Evolutionary conservation across 2,797 vertebrate species (phyloP).

Genomic region (Eospalax fontanierii): DNA sequence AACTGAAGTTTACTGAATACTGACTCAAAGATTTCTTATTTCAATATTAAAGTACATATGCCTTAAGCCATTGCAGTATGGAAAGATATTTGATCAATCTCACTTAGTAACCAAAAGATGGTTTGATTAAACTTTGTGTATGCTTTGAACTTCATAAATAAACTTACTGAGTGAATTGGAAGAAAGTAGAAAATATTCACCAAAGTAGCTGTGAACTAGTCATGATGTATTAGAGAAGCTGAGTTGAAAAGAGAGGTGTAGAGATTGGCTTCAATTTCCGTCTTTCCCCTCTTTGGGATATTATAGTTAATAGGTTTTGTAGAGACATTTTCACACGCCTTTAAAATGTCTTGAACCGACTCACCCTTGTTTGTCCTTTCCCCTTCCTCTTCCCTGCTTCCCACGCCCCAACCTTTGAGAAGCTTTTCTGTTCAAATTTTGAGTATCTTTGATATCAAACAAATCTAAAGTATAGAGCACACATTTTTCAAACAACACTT

Average conservation of each 20-base stretch:
- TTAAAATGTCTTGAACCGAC: neutral
- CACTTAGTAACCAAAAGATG: neutral
- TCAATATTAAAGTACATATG: neutral
- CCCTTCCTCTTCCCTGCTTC: neutral
- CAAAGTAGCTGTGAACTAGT: neutral
- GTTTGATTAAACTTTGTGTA: neutral
- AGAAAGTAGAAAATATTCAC: constrained; percentile 16
- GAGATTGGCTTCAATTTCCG: neutral
- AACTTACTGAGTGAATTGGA: neutral
- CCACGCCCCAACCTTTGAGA: neutral
- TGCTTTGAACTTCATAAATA: neutral
- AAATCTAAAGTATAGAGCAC: neutral
- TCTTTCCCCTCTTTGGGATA: neutral
- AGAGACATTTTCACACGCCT: neutral
- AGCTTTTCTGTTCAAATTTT: neutral
- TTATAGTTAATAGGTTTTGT: neutral
- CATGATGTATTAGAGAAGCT: neutral
- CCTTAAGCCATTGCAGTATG: neutral
- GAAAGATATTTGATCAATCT: neutral
- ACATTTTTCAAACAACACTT: neutral
- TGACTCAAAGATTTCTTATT: neutral
- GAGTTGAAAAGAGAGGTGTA: neutral
- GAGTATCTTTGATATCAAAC: neutral
- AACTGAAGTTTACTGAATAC: neutral
- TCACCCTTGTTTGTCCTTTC: too few species aligned